Conservation (phyloP, 2,113 vertebrate species). For the Globicephala melas region DNA sequence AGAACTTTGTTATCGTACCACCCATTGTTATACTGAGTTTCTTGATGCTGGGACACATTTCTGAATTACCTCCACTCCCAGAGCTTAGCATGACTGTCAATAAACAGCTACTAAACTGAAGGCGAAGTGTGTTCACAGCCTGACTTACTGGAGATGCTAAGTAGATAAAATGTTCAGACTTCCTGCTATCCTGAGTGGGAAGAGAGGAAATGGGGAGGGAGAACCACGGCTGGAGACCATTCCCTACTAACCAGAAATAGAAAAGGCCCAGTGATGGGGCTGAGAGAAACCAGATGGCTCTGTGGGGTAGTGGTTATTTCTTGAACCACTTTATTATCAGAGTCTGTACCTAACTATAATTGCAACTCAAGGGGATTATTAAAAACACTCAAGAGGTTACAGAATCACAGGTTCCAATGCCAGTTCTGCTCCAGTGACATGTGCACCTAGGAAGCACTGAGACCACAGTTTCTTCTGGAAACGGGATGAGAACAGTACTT, state of each 20-base stretch:
- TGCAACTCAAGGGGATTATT: background rate
- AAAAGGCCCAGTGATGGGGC: background rate
- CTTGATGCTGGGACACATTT: background rate
- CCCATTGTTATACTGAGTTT: background rate
- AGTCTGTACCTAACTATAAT: background rate
- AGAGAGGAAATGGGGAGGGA: background rate
- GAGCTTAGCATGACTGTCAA: background rate
- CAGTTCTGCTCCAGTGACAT: background rate
- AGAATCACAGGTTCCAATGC: background rate
- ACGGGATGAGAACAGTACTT: background rate
- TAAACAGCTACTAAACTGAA: background rate
- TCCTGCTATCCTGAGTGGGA: constrained; percentile 19
- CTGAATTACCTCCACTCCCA: constrained; percentile 27
- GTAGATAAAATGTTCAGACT: constrained; percentile 35
- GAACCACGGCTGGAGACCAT: background rate
- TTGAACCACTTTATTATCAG: background rate
- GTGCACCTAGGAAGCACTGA: background rate
- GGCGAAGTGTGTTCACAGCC: background rate
- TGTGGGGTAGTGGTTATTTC: background rate
- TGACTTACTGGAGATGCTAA: constrained; percentile 32
- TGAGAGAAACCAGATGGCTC: constrained; percentile 45
- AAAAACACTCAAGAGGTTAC: background rate
- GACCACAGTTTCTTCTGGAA: background rate
- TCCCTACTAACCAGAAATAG: constrained; percentile 42
- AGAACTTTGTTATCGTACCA: background rate